A percentile compares a stretch with the other conserved stretches of the same genome.
Conservation (phyloP, 2,113 vertebrate species). For the Rhinichthys klamathensis region DNA sequence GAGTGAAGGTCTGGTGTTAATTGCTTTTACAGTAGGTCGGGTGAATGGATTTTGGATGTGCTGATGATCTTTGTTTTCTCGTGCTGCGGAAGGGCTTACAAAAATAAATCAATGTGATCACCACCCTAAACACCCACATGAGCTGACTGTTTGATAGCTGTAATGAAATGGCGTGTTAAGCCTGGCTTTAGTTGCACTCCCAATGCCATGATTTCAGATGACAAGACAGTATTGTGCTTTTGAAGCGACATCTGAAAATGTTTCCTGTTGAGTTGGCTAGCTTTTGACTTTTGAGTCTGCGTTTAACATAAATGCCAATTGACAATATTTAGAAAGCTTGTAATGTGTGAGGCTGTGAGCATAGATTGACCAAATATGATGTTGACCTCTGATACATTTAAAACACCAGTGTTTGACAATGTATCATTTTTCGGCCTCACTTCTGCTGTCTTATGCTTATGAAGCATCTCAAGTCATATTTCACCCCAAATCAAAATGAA, state of each 20-base stretch:
- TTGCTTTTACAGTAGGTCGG: not conserved
- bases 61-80: constrained; percentile 4
- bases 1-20: not conserved
- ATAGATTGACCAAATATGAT: not conserved
- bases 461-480: not conserved
- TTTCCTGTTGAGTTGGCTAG: not conserved
- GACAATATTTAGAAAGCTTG: not conserved
- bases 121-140: constrained; percentile 45
- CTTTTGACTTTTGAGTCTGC: not conserved
- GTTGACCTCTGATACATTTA: not conserved
- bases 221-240: not conserved
- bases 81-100: not conserved
- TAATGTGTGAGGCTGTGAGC: not conserved
- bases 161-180: constrained; percentile 67
- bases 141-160: constrained; percentile 55
- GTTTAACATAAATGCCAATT: not conserved
- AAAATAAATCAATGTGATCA: constrained; percentile 11
- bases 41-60: constrained; percentile 16
- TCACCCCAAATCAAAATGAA: not conserved
- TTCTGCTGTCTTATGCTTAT: not conserved
- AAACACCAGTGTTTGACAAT: not conserved
- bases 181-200: constrained; percentile 53
- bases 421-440: not conserved
- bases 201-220: not conserved
- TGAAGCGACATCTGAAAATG: not conserved